Base-by-base conservation (phyloP, 1,140 invertebrate genomes). In the Protaetia brevitarsis region DNA sequence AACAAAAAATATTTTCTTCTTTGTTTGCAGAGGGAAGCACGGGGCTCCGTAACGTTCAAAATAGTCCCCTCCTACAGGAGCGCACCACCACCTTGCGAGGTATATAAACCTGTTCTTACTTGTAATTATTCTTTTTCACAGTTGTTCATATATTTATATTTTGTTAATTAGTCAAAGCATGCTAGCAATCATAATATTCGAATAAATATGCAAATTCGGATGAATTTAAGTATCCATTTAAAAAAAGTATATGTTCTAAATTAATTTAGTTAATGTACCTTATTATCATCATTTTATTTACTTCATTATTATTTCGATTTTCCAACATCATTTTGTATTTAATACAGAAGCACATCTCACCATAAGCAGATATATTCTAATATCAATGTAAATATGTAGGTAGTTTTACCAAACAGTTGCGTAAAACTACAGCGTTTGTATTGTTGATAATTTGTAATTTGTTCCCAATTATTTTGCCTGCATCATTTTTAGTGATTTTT, bases 11-110 rank as follows among this genome's bases (percentile, higher is more conserved):
- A 23, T 59, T 36, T 34, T 68, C 68, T 65, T 65, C 75, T 79
- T 81, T 66, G 75, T 72, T 90, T 91, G 59, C 87, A 98, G 95
- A 91, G 94, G 78, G 96, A 99, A 81, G 94, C 96, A 74, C 87
- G 95, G 77, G 97, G 97, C 74, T 97, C 94, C 67, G 95, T 99
- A 76, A 97, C 95, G 63, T 98, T 99, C 87, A 99, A 99, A 88
- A 98, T 99, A 81, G 93, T 98, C 72, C 96, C 97, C 76, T 98
- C 95, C 68, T 98, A 97, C 82, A 88, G 96, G 79, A 96, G 93
- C 79, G 94, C 94, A 72, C 95, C 96, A 70, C 94, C 96, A 73
- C 95, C 94, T 68, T 96, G 93, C 83, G 94, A 96, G 91, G 92
- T 95, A 87, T 86, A 76, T 51, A 51, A 23, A 19, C 10, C 10